Percentiles rank a stretch among this genome's conserved stretches.
These are phyloP conservation scores for Periophthalmus modestus DNA, from an alignment of 2,113 vertebrate species.

Conservation along the genomic window DNA sequence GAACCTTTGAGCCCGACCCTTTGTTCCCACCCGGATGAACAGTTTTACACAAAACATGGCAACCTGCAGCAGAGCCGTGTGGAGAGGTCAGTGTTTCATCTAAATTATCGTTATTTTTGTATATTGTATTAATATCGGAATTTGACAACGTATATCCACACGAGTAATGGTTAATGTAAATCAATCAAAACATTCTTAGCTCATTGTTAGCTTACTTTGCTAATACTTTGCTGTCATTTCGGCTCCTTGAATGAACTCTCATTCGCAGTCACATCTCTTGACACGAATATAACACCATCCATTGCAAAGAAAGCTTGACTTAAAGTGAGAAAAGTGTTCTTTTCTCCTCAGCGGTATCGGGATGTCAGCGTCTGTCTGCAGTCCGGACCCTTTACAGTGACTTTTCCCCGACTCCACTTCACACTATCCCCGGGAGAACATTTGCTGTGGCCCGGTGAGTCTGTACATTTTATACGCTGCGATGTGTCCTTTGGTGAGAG, in stretches of 20 bases:
- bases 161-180: background rate
- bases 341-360: constrained; percentile 56
- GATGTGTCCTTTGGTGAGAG: too few relatives aligned
- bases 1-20: background rate
- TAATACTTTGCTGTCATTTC: background rate
- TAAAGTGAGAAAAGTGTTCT: background rate
- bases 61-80: constrained; percentile 46
- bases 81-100: constrained; percentile 74
- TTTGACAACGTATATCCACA: accelerated
- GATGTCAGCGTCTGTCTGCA: constrained; percentile 61
- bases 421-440: constrained; percentile 43
- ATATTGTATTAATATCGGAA: background rate
- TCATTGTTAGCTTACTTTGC: background rate
- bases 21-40: constrained; percentile 49
- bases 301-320: background rate
- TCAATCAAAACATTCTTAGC: background rate
- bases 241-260: too few relatives aligned
- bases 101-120: background rate
- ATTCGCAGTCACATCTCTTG: too few relatives aligned
- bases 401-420: constrained; percentile 4
- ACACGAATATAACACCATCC: background rate
- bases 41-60: constrained; percentile 65
- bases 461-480: background rate
- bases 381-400: constrained; percentile 5
- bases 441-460: constrained; percentile 74